phyloP scores from a whole-genome alignment of 2,888 invertebrate genomes.

The Rhagonycha lutea region DNA sequence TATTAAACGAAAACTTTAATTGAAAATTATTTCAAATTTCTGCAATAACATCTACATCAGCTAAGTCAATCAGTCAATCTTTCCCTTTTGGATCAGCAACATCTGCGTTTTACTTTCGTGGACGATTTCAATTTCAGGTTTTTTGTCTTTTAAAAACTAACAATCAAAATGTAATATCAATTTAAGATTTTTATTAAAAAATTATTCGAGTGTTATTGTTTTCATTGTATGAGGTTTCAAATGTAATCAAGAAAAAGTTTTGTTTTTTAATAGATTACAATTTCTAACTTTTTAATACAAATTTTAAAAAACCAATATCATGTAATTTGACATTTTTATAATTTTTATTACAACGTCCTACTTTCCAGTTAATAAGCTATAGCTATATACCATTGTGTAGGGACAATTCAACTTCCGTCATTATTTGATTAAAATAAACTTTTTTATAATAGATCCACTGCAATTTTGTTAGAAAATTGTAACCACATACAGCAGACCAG shows the following conservation, averaged over 20 bases:
- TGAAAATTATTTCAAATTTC: too few species aligned
- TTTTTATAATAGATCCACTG: neutral
- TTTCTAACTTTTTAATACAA: neutral
- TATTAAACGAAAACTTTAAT: neutral
- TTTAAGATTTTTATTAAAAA: neutral
- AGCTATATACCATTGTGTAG: neutral
- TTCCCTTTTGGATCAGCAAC: neutral
- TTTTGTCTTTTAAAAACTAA: neutral
- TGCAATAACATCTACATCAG: neutral
- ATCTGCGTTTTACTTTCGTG: neutral
- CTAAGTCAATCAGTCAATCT: neutral
- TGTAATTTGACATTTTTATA: neutral
- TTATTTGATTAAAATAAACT: neutral
- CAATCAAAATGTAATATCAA: neutral
- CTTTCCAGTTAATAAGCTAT: neutral
- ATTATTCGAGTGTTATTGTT: neutral
- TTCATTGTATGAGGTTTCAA: neutral
- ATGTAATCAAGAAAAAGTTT: neutral
- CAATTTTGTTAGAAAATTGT: neutral
- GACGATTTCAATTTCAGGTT: neutral
- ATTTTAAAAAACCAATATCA: neutral
- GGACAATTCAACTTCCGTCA: neutral
- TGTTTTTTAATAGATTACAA: neutral
- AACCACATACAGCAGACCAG: neutral
- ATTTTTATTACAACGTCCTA: neutral